Evolutionary conservation across 2,797 vertebrate genomes (phyloP).

Genomic region (Crotalus adamanteus): DNA sequence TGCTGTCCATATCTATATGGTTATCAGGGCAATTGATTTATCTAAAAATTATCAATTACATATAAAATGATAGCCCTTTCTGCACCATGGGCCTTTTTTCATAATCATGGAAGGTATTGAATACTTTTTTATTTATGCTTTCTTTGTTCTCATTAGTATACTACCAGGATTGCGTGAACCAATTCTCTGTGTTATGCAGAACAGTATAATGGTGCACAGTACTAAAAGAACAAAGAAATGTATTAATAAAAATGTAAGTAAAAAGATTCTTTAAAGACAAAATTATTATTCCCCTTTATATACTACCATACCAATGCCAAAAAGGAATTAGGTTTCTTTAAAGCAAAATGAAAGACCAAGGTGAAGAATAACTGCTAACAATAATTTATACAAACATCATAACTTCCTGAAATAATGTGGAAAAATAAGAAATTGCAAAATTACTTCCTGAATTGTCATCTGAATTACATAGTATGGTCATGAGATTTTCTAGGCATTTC

Average conservation of each 20-base stretch:
- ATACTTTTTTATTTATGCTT: not conserved
- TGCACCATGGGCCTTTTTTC: not conserved
- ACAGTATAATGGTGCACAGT: not conserved
- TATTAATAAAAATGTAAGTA: not conserved
- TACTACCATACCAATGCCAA: not conserved
- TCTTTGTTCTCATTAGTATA: not conserved
- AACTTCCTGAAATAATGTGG: not conserved
- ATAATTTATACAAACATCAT: not conserved
- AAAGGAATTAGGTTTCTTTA: not conserved
- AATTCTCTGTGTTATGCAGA: not conserved
- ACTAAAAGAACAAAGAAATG: not conserved
- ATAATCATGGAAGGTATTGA: not conserved
- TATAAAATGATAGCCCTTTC: not conserved
- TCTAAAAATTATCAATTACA: not conserved
- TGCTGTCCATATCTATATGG: not conserved
- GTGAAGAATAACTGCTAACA: not conserved
- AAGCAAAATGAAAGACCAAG: not conserved
- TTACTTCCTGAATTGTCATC: not conserved
- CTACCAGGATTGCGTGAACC: not conserved
- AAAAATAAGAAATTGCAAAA: not conserved
- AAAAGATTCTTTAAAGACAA: not conserved
- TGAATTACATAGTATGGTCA: slow-evolving; percentile 59
- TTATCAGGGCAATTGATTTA: not conserved
- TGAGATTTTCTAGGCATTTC: slow-evolving; percentile 70
- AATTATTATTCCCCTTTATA: not conserved